Evolutionary conservation across 2,888 invertebrate species (phyloP).

Genomic region (Drosophila stalkeri): DNA sequence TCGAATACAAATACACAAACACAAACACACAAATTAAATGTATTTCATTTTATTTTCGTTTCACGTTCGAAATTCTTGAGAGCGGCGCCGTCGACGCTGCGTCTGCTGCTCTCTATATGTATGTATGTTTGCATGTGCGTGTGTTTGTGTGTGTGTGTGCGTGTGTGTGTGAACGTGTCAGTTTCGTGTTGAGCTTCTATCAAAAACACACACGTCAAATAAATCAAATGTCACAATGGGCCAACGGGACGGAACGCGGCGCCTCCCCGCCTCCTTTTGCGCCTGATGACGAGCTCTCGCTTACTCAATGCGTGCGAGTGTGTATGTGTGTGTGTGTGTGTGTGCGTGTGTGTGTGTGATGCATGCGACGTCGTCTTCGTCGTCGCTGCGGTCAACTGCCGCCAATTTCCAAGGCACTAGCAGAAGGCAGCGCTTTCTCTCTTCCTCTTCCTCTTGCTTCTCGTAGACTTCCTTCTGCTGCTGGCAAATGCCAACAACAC

Average conservation of each 20-base stretch:
- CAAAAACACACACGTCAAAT: constrained; percentile 84
- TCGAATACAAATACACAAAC: constrained; percentile 30
- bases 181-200: constrained; percentile 83
- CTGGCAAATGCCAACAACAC: constrained; percentile 47
- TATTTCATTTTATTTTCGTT: constrained; percentile 67
- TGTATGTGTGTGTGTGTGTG: constrained; percentile 32
- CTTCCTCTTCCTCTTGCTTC: constrained; percentile 13
- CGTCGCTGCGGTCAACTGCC: constrained; percentile 75
- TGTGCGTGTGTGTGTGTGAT: constrained; percentile 43
- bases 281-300: constrained; percentile 71
- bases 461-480: constrained; percentile 34
- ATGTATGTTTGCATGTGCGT: constrained; percentile 11
- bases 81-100: constrained; percentile 50
- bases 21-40: constrained; percentile 38
- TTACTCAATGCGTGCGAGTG: constrained; percentile 42
- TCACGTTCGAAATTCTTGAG: constrained; percentile 60
- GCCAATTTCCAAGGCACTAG: constrained; percentile 65
- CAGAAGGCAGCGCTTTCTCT: constrained; percentile 34
- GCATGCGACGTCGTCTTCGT: constrained; percentile 50
- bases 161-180: constrained; percentile 67
- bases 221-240: constrained; percentile 84
- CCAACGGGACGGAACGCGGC: constrained; percentile 43
- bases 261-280: constrained; percentile 19
- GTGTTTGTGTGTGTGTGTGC: constrained; percentile 27
- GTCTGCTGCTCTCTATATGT: constrained; percentile 30